Percentiles rank a stretch among this genome's conserved stretches.
Conservation (phyloP, 2,797 vertebrate genomes). For the Falco peregrinus region DNA sequence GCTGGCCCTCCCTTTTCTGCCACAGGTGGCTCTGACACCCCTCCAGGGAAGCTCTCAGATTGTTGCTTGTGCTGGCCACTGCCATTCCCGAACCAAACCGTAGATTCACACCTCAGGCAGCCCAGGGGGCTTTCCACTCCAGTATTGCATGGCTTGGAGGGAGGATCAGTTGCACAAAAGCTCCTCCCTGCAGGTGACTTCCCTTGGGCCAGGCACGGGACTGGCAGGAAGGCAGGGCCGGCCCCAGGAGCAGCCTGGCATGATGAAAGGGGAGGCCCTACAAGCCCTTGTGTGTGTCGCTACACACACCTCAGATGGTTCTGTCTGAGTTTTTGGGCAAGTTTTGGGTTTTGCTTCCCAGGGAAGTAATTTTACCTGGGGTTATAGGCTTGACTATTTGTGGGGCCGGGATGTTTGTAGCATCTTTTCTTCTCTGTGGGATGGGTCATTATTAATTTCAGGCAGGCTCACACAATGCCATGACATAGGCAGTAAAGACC, state of each 20-base stretch:
- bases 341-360: background rate
- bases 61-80: accelerated
- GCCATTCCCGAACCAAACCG: accelerated
- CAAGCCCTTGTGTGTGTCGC: background rate
- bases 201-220: background rate
- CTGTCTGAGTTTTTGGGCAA: background rate
- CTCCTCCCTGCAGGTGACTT: background rate
- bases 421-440: background rate
- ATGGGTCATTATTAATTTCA: background rate
- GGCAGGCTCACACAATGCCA: background rate
- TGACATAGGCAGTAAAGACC: background rate
- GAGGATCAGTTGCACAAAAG: background rate
- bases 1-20: background rate
- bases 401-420: background rate
- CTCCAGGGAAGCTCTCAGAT: background rate
- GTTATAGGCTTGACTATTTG: background rate
- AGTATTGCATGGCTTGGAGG: background rate
- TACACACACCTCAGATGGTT: background rate
- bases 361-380: background rate
- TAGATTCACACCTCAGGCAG: accelerated
- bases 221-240: background rate
- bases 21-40: background rate
- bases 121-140: accelerated
- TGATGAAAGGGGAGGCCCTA: constrained; percentile 19
- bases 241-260: background rate